Base-by-base conservation (phyloP, 2,113 vertebrate genomes). In the Panthera leo region DNA sequence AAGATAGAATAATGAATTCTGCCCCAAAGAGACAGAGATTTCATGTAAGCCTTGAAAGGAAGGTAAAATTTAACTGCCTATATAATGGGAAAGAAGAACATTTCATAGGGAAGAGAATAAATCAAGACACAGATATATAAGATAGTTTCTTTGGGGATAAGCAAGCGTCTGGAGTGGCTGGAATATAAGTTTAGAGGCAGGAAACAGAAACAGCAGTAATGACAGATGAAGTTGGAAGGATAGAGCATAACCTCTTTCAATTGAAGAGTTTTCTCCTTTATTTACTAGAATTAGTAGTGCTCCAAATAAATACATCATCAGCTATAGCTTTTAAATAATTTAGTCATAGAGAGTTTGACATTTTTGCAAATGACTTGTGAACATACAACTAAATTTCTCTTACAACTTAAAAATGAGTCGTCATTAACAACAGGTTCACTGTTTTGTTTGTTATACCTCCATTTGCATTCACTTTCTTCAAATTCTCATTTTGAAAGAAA, bases 401-500 rank as follows among this genome's bases (percentile, higher is more conserved):
- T 94, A 31, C 25, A 89, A 13, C 94, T 82, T 42, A 91, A 90
- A 94, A 95, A 94, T 95, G 63, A 67, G 18, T 90, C 39, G 70
- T 96, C 80, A 91, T 94, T 95, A 97, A 79, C 7, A 68, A 84
- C 36, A 78, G 48, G 15, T 79, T 85, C 45, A 85, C 39, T 73
- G 75, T 82, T 58, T 76, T 75, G 92, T 58, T 97, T 90, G 78
- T 96, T 80, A 94, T 71, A 58, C 45, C 71, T 89, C 95, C 68
- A 96, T 97, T 94, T 97, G 70, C 65, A 86, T 93, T 97, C 96
- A 80, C 61, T 91, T 96, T 84, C 45, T 93, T 85, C 73, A 97
- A 95, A 97, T 96, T 97, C 86, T 95, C 82, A 96, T 98, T 98
- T 97, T 89, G 82, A 87, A 97, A 89, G 95, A 95, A 96, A 94